phyloP scores from a whole-genome alignment of 2,888 invertebrate species.

The Teleiodes luculella region DNA sequence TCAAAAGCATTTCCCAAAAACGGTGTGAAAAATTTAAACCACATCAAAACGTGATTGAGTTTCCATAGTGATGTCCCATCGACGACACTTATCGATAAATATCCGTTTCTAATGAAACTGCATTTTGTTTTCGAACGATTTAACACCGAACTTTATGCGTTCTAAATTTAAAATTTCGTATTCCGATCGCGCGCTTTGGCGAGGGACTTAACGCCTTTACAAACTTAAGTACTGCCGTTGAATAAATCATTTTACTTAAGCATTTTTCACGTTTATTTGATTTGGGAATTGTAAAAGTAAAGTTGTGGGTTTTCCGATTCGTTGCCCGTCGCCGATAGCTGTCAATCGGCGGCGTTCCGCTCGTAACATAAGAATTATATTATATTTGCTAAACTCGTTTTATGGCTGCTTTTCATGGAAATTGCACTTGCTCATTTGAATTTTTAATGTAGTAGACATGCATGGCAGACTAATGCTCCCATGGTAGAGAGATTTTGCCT shows the following conservation, averaged over 20 bases:
- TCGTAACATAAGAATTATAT: slow-evolving; percentile 52
- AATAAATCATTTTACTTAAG: background rate
- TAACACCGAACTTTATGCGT: slow-evolving; percentile 51
- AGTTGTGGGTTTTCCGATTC: slow-evolving; percentile 40
- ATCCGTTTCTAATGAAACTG: slow-evolving; percentile 57
- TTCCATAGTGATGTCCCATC: slow-evolving; percentile 47
- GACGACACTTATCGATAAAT: slow-evolving; percentile 60
- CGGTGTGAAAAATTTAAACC: slow-evolving; percentile 48
- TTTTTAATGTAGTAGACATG: background rate
- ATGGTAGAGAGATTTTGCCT: too few species aligned
- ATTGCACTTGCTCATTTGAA: slow-evolving; percentile 37
- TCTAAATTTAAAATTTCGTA: slow-evolving; percentile 60
- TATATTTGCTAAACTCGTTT: slow-evolving; percentile 52
- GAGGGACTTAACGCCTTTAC: slow-evolving; percentile 58
- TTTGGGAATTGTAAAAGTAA: background rate
- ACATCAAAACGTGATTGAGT: slow-evolving; percentile 53
- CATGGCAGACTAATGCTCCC: too few species aligned
- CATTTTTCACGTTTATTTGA: background rate
- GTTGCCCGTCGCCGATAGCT: slow-evolving; percentile 52
- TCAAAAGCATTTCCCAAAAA: slow-evolving; percentile 8
- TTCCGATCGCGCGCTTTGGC: slow-evolving; percentile 58
- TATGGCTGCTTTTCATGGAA: slow-evolving; percentile 56
- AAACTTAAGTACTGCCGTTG: slow-evolving; percentile 33
- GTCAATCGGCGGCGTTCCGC: slow-evolving; percentile 45
- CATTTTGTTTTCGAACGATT: slow-evolving; percentile 66